Evolutionary conservation across 1,140 invertebrate species (phyloP).

Genomic region (Protaetia brevitarsis): DNA sequence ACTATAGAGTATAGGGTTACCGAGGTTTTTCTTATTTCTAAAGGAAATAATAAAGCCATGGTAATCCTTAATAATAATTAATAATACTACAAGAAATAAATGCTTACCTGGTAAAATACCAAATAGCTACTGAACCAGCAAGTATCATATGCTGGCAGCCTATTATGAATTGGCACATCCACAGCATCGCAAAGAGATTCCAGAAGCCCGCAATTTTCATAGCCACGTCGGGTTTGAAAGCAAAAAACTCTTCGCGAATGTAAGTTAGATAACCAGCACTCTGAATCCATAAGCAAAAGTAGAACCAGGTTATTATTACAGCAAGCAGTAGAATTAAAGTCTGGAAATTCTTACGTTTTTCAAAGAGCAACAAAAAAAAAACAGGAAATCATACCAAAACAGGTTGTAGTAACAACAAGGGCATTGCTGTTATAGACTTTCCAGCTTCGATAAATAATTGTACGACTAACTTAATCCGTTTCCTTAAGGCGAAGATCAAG

Average conservation of each 20-base stretch:
- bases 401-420: conserved; percentile 72
- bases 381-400: conserved; percentile 58
- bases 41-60: no score
- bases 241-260: conserved; percentile 48
- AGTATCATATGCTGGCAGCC: conserved; percentile 77
- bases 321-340: conserved; percentile 60
- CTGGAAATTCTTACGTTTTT: conserved; percentile 48
- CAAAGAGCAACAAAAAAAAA: not conserved
- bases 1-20: conserved; percentile 57
- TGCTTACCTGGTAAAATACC: conserved; percentile 74
- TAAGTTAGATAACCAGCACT: conserved; percentile 58
- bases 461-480: conserved; percentile 66
- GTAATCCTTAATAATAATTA: conserved; percentile 8
- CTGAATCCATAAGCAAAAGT: conserved; percentile 61
- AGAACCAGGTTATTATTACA: conserved; percentile 59
- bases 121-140: conserved; percentile 69
- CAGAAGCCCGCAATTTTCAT: conserved; percentile 51
- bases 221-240: conserved; percentile 54
- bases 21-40: conserved; percentile 63
- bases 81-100: not conserved
- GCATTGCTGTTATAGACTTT: conserved; percentile 68
- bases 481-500: conserved; percentile 70
- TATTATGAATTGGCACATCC: conserved; percentile 69
- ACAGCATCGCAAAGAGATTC: conserved; percentile 64
- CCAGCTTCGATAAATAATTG: conserved; percentile 74